These are phyloP conservation scores for Zygogramma bicolorata DNA, from an alignment of 2,888 invertebrate genomes.

Conservation along the genomic window DNA sequence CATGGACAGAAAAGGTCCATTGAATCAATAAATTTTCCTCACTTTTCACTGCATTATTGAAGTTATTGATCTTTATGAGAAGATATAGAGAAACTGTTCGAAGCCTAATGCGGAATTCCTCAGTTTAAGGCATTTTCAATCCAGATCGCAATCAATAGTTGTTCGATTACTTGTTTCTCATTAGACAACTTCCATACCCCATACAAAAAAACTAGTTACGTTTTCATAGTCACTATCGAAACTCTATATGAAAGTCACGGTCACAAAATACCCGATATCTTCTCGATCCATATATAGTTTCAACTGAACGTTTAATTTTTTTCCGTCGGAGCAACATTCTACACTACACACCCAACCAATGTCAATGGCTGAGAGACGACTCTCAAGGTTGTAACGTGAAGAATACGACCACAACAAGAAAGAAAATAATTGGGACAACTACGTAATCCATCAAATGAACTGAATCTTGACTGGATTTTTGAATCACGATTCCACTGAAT, in stretches of 20 bases:
- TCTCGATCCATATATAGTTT: not conserved
- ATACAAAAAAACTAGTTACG: not conserved
- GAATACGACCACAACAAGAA: not conserved
- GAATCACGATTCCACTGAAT: not conserved
- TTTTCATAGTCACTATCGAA: not conserved
- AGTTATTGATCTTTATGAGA: too few species aligned
- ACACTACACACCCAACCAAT: constrained; percentile 8
- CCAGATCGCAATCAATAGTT: not conserved
- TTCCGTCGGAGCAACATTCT: not conserved
- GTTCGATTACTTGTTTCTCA: not conserved
- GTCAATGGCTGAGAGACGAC: constrained; percentile 5
- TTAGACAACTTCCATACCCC: not conserved
- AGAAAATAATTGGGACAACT: not conserved
- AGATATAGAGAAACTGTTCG: too few species aligned
- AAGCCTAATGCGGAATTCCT: too few species aligned
- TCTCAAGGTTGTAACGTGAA: not conserved
- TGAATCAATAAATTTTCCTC: too few species aligned
- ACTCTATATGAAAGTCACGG: not conserved
- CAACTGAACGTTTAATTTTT: not conserved
- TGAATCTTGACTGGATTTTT: not conserved
- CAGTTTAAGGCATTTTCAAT: too few species aligned
- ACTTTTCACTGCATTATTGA: too few species aligned
- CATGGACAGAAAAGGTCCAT: too few species aligned
- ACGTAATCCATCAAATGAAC: not conserved
- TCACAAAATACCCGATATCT: not conserved